These are phyloP conservation scores for Drosophila sordidapex DNA, from an alignment of 2,888 invertebrate species.

Conservation along the genomic window DNA sequence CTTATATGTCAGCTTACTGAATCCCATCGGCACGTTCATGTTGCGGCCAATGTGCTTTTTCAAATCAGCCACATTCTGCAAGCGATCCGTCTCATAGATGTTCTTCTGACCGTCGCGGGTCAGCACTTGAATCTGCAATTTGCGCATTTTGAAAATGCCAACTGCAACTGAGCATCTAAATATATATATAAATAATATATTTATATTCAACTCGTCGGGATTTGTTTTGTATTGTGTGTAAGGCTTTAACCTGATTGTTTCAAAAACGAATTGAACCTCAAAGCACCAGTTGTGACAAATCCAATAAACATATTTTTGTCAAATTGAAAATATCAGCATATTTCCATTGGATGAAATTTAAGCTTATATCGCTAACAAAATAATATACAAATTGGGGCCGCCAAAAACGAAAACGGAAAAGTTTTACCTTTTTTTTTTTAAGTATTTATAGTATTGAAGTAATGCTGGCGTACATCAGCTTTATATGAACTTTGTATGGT, in stretches of 20 bases:
- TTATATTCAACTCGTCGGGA: not conserved
- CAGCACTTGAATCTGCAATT: constrained; percentile 53
- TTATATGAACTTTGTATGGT: too few species aligned
- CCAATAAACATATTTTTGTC: not conserved
- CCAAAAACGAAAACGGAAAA: not conserved
- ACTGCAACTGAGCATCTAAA: constrained; percentile 3
- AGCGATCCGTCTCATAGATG: constrained; percentile 57
- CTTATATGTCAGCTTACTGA: constrained; percentile 60
- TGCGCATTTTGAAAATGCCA: constrained; percentile 38
- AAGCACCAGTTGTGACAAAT: constrained; percentile 6
- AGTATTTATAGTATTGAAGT: not conserved
- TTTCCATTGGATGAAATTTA: too few species aligned
- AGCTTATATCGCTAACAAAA: not conserved
- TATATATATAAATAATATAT: not conserved
- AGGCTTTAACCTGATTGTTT: not conserved
- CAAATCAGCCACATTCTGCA: constrained; percentile 52
- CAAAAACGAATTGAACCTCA: constrained; percentile 21
- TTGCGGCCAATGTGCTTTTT: constrained; percentile 54
- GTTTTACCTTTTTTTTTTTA: not conserved
- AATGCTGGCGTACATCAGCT: too few species aligned
- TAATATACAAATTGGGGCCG: not conserved
- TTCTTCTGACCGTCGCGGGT: constrained; percentile 63
- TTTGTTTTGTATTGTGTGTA: constrained; percentile 8
- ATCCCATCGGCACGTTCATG: constrained; percentile 66
- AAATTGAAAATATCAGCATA: not conserved